Evolutionary conservation across 2,113 vertebrate genomes (phyloP).

Genomic region (Hippocampus guttulatus): DNA sequence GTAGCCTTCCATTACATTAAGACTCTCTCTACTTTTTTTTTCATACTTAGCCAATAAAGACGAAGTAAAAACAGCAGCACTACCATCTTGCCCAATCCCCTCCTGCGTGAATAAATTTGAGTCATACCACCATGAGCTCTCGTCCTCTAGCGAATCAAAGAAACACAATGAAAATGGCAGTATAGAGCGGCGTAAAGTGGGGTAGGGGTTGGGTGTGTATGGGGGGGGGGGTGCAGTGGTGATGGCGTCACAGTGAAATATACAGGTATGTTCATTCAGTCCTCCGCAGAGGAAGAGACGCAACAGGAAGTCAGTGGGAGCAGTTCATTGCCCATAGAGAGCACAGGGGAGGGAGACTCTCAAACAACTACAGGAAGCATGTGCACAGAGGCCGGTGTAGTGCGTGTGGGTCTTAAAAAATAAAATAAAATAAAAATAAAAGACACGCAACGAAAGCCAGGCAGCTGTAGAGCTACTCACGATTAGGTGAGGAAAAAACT

Average conservation of each 20-base stretch:
- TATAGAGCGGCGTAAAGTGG: slow-evolving; percentile 34
- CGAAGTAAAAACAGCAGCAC: background rate
- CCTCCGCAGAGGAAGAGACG: slow-evolving; percentile 59
- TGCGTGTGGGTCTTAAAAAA: slow-evolving; percentile 26
- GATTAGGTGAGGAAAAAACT: background rate
- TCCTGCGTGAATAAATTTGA: slow-evolving; percentile 24
- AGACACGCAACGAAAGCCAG: slow-evolving; percentile 43
- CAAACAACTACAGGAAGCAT: slow-evolving; percentile 67
- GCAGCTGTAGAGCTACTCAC: slow-evolving; percentile 30
- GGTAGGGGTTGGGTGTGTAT: too few species aligned
- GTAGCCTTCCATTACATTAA: too few species aligned
- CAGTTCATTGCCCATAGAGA: slow-evolving; percentile 49
- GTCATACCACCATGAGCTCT: slow-evolving; percentile 67
- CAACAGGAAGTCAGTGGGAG: slow-evolving; percentile 58
- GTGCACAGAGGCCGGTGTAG: slow-evolving; percentile 16
- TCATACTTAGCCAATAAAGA: too few species aligned
- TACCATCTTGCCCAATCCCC: background rate
- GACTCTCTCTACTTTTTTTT: too few species aligned
- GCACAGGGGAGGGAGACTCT: slow-evolving; percentile 45
- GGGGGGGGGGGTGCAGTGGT: background rate
- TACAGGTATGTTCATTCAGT: slow-evolving; percentile 66
- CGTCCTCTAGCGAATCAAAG: slow-evolving; percentile 44
- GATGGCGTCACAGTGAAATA: slow-evolving; percentile 60
- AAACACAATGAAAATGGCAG: slow-evolving; percentile 44
- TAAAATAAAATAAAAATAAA: too few species aligned